These are phyloP conservation scores for Stichopus horrens DNA, from an alignment of 53 echinoderm and acorn worm species.

Conservation along the genomic window DNA sequence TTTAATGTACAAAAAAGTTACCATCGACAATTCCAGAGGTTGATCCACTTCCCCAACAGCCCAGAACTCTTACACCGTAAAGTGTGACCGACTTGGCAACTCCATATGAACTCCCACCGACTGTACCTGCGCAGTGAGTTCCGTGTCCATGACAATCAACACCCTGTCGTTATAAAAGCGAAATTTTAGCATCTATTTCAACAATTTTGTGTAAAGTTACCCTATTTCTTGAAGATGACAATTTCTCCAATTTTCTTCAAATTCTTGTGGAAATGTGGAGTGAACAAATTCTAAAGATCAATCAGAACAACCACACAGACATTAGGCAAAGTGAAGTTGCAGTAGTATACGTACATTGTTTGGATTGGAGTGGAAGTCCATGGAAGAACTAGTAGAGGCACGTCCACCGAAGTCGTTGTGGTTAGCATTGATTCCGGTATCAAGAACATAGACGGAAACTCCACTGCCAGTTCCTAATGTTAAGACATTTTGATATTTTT, in stretches of 20 bases:
- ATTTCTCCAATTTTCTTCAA: no score
- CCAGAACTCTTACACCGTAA: conserved; percentile 13
- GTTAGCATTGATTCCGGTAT: conserved; percentile 26
- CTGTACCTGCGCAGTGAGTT: conserved; percentile 53
- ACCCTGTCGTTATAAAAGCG: background rate
- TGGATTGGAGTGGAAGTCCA: conserved; percentile 34
- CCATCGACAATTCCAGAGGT: background rate
- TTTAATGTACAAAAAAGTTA: no score
- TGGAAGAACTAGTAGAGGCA: conserved; percentile 7
- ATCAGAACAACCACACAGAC: no score
- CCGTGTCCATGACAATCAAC: conserved; percentile 73
- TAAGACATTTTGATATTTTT: no score
- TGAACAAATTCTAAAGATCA: no score
- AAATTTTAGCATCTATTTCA: no score
- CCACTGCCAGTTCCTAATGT: conserved; percentile 34
- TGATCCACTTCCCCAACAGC: conserved; percentile 20
- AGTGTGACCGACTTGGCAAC: conserved; percentile 23
- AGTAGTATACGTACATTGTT: background rate
- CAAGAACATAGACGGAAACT: conserved; percentile 11
- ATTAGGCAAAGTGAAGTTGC: no score
- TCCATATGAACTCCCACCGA: conserved; percentile 19
- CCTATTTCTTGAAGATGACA: no score
- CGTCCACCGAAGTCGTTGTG: conserved; percentile 33
- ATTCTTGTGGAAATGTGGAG: no score
- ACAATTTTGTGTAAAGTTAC: no score